Evolutionary conservation across 2,888 invertebrate genomes (phyloP), one percentile per base, ranked within the genome.

Genomic region (Zhengitettix transpicula): DNA sequence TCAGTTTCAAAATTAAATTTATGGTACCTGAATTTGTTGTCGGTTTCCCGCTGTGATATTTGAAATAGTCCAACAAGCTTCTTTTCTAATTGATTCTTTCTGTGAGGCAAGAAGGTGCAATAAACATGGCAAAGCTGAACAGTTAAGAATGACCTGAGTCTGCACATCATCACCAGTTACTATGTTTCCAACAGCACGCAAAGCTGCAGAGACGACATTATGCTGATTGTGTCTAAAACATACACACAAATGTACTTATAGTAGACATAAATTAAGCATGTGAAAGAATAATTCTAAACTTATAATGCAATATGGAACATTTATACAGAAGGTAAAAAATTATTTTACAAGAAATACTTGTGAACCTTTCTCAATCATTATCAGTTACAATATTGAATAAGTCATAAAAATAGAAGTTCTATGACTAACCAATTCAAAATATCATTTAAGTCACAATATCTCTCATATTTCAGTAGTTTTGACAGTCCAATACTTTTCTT

Each of bases 111-210:
- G 77, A 63, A 97, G 78, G 71, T 87, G 87, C 65, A 88, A 78
- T 61, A 92, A 77, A 71, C 89, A 89, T 1, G 88, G 89, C 68
- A 98, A 76, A 57, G 92, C 95, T 65, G 86, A 85, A 72, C 93
- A 93, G 76, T 93, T 93, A 56, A 98, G 78, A 65, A 96, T 87
- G 12, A 93, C 87, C 77, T 97, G 96, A 55, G 97, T 97, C 77
- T 97, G 97, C 59, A 87, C 81, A 73, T 97, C 97, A 73, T 95
- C 93, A 42, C 97, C 97, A 0, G 97, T 97, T 55, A 97, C 96
- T 66, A 98, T 94, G 74, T 98, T 98, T 55, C 97, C 97, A 7
- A 96, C 94, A n/a, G 96, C 96, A 58, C 97, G 79, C 61, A 98
- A 72, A 9, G 96, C 96, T 47, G 97, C 96, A 15, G 91, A 89